These are phyloP conservation scores for Listronotus bonariensis DNA, from an alignment of 1,140 invertebrate genomes.

Conservation along the genomic window DNA sequence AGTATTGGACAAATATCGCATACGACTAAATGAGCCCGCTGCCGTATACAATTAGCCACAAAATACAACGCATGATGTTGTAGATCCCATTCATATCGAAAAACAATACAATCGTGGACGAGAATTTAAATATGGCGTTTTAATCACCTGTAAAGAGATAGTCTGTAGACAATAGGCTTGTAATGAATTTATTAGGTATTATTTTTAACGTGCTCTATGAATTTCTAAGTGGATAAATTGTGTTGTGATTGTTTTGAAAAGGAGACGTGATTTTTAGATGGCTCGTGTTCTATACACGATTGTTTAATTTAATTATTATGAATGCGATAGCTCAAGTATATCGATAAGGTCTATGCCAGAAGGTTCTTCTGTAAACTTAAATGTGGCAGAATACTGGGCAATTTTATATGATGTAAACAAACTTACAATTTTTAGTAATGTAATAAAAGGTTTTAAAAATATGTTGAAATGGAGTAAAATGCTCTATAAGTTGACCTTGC, in stretches of 20 bases:
- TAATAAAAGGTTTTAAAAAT: no score
- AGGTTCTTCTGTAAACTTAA: no score
- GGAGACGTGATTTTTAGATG: neutral
- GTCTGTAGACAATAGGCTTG: conserved; percentile 32
- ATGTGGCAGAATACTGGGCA: no score
- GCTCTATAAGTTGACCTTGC: no score
- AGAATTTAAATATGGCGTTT: conserved; percentile 31
- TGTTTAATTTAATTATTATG: no score
- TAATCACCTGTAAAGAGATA: conserved; percentile 34
- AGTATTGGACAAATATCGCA: conserved; percentile 34
- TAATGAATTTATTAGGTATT: conserved; percentile 37
- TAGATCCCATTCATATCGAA: conserved; percentile 31
- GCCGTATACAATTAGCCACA: conserved; percentile 36
- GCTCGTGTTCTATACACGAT: no score
- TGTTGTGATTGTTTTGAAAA: neutral
- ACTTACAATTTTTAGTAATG: no score
- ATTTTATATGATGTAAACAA: no score
- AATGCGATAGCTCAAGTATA: no score
- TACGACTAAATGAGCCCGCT: conserved; percentile 23
- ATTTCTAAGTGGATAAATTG: conserved; percentile 14
- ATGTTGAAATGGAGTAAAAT: no score
- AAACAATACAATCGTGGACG: conserved; percentile 23
- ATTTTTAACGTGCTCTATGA: conserved; percentile 26
- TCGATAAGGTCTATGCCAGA: no score
- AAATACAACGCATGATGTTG: conserved; percentile 25